Conservation (phyloP, 2,797 vertebrate genomes). For the Loris lydekkerianus region DNA sequence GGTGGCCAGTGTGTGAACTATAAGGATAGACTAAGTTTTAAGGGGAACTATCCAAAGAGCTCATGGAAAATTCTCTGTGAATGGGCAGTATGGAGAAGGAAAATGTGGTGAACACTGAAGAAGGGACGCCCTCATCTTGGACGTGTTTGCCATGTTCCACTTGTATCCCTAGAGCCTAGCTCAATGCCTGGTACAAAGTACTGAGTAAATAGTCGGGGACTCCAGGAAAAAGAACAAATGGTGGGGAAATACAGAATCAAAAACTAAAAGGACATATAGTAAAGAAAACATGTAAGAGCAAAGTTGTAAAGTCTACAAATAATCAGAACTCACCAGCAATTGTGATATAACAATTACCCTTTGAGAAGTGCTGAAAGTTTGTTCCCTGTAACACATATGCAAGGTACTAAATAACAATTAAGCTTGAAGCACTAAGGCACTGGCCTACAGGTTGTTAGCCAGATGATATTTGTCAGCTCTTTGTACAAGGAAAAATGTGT, state of each 20-base stretch:
- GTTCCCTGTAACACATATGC: background rate
- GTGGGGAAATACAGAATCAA: background rate
- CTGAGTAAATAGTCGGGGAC: background rate
- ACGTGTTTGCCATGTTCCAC: background rate
- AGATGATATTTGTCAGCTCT: background rate
- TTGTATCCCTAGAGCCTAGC: background rate
- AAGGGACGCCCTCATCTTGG: background rate
- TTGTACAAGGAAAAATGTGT: background rate
- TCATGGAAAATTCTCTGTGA: background rate
- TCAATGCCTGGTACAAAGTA: background rate
- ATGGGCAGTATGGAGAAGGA: background rate
- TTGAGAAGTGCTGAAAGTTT: background rate
- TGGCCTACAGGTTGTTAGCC: background rate
- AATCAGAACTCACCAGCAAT: background rate
- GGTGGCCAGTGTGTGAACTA: background rate
- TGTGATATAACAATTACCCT: background rate
- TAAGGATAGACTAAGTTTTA: background rate
- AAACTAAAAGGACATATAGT: background rate
- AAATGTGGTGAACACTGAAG: background rate
- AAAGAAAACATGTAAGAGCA: background rate
- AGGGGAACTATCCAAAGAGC: background rate
- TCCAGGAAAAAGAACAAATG: background rate
- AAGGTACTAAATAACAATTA: constrained; percentile 18
- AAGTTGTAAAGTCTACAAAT: background rate
- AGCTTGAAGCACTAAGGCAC: background rate